These are phyloP conservation scores for Lasius fuliginosus DNA, from an alignment of 2,888 invertebrate species.

Conservation along the genomic window DNA sequence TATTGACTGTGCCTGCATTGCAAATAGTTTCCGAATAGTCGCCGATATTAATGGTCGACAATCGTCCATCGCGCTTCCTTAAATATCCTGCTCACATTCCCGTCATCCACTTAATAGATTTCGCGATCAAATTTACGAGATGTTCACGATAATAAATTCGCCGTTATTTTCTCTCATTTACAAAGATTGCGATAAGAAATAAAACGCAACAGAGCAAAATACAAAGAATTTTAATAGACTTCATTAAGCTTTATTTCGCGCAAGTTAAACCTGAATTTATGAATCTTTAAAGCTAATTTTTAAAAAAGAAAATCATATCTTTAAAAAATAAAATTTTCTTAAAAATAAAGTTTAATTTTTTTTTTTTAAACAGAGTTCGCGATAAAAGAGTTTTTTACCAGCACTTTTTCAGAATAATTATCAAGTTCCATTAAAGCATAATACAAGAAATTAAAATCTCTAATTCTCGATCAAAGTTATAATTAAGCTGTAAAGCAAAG, in stretches of 20 bases:
- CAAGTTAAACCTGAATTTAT: neutral
- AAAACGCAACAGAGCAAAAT: neutral
- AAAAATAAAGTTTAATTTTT: neutral
- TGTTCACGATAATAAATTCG: neutral
- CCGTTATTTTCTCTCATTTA: neutral
- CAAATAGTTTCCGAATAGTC: conserved; percentile 8
- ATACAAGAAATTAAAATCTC: neutral
- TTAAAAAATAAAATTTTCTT: neutral
- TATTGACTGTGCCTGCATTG: conserved; percentile 25
- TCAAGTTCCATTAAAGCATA: neutral
- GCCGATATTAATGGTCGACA: conserved; percentile 15
- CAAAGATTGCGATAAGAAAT: neutral
- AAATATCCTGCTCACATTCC: neutral
- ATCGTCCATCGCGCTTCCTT: conserved; percentile 10
- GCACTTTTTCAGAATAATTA: neutral
- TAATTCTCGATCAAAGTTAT: conserved; percentile 16
- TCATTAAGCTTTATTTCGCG: neutral
- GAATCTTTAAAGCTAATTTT: neutral
- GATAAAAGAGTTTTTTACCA: neutral
- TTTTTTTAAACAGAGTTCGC: neutral
- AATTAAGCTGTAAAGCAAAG: conserved; percentile 20
- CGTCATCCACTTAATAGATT: neutral
- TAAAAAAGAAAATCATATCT: neutral
- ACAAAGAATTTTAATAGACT: conserved; percentile 25
- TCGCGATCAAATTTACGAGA: neutral